Conservation (phyloP, 2,797 vertebrate species). For the Sebastes itinus region DNA sequence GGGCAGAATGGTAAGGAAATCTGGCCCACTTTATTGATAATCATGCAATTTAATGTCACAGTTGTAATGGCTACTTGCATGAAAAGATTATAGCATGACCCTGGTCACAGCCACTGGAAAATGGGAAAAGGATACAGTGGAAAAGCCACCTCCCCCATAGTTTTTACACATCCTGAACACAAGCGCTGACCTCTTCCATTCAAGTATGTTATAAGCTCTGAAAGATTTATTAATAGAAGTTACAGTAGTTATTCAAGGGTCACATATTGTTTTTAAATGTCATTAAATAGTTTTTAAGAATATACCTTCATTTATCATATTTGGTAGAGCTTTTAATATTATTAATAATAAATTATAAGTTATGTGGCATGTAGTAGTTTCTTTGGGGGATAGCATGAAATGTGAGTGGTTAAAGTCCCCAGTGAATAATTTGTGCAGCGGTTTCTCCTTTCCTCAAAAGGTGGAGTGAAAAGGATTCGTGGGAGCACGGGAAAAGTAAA, state of each 20-base stretch:
- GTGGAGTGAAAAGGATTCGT: conserved; percentile 8
- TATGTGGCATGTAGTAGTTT: neutral
- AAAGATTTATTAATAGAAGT: neutral
- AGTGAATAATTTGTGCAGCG: neutral
- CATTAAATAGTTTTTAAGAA: neutral
- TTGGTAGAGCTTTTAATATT: neutral
- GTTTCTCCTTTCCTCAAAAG: conserved; percentile 11
- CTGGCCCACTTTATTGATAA: neutral
- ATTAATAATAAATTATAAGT: neutral
- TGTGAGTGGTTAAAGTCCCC: conserved; percentile 3
- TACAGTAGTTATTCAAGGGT: neutral
- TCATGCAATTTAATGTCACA: neutral
- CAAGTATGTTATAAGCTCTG: neutral
- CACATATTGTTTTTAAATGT: neutral
- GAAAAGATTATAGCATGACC: conserved; percentile 4
- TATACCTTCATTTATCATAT: neutral
- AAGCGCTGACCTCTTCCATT: neutral
- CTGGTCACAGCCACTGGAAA: conserved; percentile 32
- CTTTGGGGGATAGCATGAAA: neutral
- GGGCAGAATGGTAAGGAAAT: too few relatives aligned
- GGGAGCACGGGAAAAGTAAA: conserved; percentile 24
- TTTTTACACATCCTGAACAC: conserved; percentile 14
- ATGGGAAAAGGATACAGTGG: conserved; percentile 3
- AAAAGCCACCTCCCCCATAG: conserved; percentile 21
- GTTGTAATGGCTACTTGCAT: neutral